Base-by-base conservation (phyloP, 2,888 invertebrate species). In the Germaria angustata region DNA sequence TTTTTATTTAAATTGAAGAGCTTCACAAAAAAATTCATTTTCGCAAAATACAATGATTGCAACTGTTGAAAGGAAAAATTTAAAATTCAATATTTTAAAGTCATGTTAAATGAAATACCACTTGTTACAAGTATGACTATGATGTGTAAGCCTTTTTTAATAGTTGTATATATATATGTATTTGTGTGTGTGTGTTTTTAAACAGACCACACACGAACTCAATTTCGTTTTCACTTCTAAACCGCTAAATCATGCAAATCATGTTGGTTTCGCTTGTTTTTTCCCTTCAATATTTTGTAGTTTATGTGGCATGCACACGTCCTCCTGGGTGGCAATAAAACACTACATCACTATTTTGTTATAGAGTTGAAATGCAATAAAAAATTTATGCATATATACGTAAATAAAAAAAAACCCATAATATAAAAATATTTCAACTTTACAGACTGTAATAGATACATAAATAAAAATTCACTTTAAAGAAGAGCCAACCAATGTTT, bases 241-340 rank as follows among this genome's bases (percentile, higher is more conserved):
- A 69, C 77, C 79, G 79, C 79, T 41, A 82, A 82, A 79, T 82
- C 79, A 82, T 82, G 82, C 79, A 82, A 79, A 82, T 79, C 65
- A 79, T 82, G 63, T 79, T 55, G 53, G 75, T 55, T 76, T 59
- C 57, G 59, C 49, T 28, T 28, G 0, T 15, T 53, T 53, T 17
- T 8, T 28, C 2, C 32, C 13, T n/a, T 28, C 22, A 57, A 65
- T 71, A 28, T 57, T 73, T 73, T 77, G 36, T 32, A 34, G 41
- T 66, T 63, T 75, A 46, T 46, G 11, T 55, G 59, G 36, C 59
- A 68, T 32, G 34, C 75, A 69, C 63, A 68, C 55, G 69, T 49
- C 81, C 55, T 69, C 65, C 75, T 75, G 75, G 71, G 71, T 79
- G 82, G 79, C 57, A 75, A 79, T 76, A 82, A 79, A 82, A 66